Evolutionary conservation across 2,888 invertebrate genomes (phyloP).

Genomic region (Apotomis capreana): DNA sequence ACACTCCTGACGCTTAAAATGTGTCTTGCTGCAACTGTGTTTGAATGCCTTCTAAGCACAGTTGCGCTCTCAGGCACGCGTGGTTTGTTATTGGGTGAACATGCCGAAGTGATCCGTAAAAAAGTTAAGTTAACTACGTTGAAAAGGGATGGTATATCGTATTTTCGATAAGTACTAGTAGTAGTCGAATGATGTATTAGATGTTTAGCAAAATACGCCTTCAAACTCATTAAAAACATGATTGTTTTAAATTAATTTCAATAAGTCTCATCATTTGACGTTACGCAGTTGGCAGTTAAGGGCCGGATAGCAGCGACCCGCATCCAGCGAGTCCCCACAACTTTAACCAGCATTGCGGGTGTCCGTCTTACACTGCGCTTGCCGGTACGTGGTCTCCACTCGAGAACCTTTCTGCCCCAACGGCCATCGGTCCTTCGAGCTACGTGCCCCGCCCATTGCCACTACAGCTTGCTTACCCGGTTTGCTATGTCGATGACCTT

Average conservation of each 20-base stretch:
- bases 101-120: slow-evolving; percentile 16
- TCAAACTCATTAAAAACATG: not conserved
- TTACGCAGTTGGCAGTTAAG: not conserved
- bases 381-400: too few relatives aligned
- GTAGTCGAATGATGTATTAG: not conserved
- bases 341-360: too few relatives aligned
- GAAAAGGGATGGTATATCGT: slow-evolving; percentile 11
- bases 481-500: too few relatives aligned
- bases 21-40: not conserved
- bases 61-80: not conserved
- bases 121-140: slow-evolving; percentile 5
- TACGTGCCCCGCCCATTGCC: too few relatives aligned
- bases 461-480: too few relatives aligned
- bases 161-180: slow-evolving; percentile 7
- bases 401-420: too few relatives aligned
- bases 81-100: not conserved
- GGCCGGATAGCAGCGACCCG: too few relatives aligned
- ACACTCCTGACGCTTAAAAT: not conserved
- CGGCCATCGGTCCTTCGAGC: too few relatives aligned
- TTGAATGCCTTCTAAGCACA: not conserved
- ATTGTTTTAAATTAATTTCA: not conserved
- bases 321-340: too few relatives aligned
- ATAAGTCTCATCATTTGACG: not conserved
- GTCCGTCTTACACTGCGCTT: too few relatives aligned
- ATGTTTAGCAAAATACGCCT: slow-evolving; percentile 1